Evolutionary conservation across 2,797 vertebrate genomes (phyloP), one percentile per base, ranked within the genome.

Genomic region (Melanogrammus aeglefinus): DNA sequence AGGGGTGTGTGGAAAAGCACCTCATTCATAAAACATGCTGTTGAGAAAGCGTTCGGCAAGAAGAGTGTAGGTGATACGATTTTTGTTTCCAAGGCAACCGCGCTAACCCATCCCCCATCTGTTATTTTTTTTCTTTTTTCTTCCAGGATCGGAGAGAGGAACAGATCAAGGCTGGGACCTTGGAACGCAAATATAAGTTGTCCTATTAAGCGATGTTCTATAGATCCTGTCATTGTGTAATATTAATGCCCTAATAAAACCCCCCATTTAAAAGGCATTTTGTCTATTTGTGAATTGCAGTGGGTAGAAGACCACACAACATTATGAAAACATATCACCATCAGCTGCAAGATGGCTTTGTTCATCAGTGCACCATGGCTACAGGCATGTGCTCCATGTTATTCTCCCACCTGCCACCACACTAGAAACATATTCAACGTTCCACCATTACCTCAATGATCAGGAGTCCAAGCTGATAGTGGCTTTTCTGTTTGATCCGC

Each of bases 81-180:
- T 80, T n/a, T 76, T 84, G 85, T 89, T 89, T 77, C 86, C 79
- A 87, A 86, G 82, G 89, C 82, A 89, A 89, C 82, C 69, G 63
- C 47, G 77, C 82, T 86, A 82, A 86, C 79, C 69, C 77, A 66
- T 86, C 71, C 75, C 83, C 47, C 35, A 36, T 83, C 76, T 83
- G 82, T 24, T 87, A 74, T 85, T 24, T 74, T n/a, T 87, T 75
- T 88, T 44, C 88, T 63, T 63, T 63, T n/a, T 63, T 63, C 57
- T 24, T 92, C 78, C 93, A 99, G 98, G 96, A 96, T 72, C 90
- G 7, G 36, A 96, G 85, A 82, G 95, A 97, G 86, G 94, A 84
- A 84, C 83, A 84, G 83, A 96, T 96, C 78, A 90, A 88, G 79
- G 95, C 94, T 77, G 97, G 97, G 85, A 96, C 94, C 86, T 72